Percentiles rank a stretch among this genome's conserved stretches.
Conservation (phyloP, 2,888 invertebrate genomes). For the Acronicta psi region DNA sequence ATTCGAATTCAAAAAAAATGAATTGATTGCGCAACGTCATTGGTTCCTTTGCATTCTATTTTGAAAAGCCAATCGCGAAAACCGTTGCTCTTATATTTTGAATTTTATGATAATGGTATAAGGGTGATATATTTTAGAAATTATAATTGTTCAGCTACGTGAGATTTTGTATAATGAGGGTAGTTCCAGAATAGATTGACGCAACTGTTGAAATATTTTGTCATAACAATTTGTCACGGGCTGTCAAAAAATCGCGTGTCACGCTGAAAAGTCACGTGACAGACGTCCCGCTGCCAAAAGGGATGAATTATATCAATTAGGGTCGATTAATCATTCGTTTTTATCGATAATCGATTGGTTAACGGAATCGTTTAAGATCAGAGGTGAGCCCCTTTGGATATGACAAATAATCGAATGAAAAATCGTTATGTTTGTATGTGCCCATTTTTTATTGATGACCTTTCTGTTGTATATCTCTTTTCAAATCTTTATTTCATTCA, state of each 20-base stretch:
- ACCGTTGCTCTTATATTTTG: slow-evolving; percentile 25
- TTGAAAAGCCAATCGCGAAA: slow-evolving; percentile 36
- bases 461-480: slow-evolving; percentile 52
- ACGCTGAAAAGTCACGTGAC: slow-evolving; percentile 72
- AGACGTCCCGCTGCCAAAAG: slow-evolving; percentile 73
- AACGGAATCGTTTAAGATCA: slow-evolving; percentile 81
- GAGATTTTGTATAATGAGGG: slow-evolving; percentile 70
- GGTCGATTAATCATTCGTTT: slow-evolving; percentile 80
- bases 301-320: slow-evolving; percentile 85
- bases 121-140: slow-evolving; percentile 17
- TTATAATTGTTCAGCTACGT: slow-evolving; percentile 41
- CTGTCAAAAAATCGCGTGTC: slow-evolving; percentile 82
- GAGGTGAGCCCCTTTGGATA: slow-evolving; percentile 76
- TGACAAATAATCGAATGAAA: slow-evolving; percentile 78
- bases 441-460: slow-evolving; percentile 60
- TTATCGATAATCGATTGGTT: slow-evolving; percentile 80
- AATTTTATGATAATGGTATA: slow-evolving; percentile 40
- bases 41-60: slow-evolving; percentile 64
- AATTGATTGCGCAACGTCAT: slow-evolving; percentile 80
- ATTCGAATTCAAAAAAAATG: slow-evolving; percentile 77
- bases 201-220: slow-evolving; percentile 89
- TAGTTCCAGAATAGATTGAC: slow-evolving; percentile 70
- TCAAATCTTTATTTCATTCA: slow-evolving; percentile 42
- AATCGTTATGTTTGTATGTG: slow-evolving; percentile 58
- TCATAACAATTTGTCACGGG: slow-evolving; percentile 88